Percentiles rank a stretch among this genome's conserved stretches.
These are phyloP conservation scores for Capitulum mitella DNA, from an alignment of 2,888 invertebrate species.

Conservation along the genomic window DNA sequence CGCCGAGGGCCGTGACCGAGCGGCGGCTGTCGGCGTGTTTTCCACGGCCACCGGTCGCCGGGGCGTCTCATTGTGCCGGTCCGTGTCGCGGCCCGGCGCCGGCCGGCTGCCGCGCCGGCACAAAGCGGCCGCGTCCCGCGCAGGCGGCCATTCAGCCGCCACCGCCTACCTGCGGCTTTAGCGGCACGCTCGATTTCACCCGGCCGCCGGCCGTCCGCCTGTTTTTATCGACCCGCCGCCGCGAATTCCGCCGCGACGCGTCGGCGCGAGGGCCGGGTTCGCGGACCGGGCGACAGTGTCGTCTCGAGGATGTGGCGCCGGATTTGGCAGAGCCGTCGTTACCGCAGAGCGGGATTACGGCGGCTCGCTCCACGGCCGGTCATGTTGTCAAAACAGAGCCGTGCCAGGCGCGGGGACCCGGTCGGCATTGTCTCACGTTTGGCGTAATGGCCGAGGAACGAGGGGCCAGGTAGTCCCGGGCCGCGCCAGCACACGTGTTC, in stretches of 20 bases:
- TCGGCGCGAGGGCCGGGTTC: too few species aligned
- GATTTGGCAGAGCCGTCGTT: too few species aligned
- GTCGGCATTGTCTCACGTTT: too few species aligned
- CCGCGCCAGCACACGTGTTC: too few species aligned
- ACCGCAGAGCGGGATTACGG: too few species aligned
- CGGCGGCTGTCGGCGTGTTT: background rate
- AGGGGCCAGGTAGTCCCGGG: too few species aligned
- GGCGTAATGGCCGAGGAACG: too few species aligned
- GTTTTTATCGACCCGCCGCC: background rate
- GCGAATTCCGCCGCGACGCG: background rate
- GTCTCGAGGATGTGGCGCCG: too few species aligned
- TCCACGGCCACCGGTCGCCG: background rate
- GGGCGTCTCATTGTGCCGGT: background rate
- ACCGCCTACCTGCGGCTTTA: background rate
- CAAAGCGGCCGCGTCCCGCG: background rate
- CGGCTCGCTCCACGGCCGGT: too few species aligned
- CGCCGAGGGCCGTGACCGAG: background rate
- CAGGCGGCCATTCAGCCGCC: background rate
- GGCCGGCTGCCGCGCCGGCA: background rate
- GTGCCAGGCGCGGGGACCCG: too few species aligned
- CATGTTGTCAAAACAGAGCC: too few species aligned
- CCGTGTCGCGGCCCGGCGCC: background rate
- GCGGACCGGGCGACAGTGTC: too few species aligned
- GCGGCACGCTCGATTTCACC: background rate
- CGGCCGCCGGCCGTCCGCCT: background rate